Evolutionary conservation across 2,888 invertebrate genomes (phyloP), one percentile per base, ranked within the genome.

Genomic region (Tanytarsus gracilentus): DNA sequence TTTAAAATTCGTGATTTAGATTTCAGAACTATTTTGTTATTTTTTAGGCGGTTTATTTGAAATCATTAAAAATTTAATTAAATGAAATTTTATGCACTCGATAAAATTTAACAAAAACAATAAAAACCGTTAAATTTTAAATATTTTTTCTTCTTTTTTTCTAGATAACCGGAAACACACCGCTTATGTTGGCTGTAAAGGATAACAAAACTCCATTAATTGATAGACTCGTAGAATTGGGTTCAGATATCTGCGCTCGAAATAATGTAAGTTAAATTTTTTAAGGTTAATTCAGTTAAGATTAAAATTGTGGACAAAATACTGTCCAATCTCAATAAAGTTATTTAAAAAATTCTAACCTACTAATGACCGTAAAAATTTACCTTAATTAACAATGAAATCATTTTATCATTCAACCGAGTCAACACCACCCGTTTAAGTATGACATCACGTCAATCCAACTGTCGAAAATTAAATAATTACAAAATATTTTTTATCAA

Each of bases 101-200:
- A 2, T 4, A 39, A 39, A 39, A 39, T 16, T 39, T 14, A 14
- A 39, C 14, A 39, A 6, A 39, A 39, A 3, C 7, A 16, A 3
- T 7, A 39, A 39, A 9, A 18, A 30, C 18, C 16, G 2, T 2
- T 4, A 14, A 14, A 6, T 2, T 3, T 9, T 40, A 40, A 40
- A 33, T 4, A 2, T 18, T 40, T 16, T 40, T 40, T 18, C 21
- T 33, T 23, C 6, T 55, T 53, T 68, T 70, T 68, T 81, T 82
- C 61, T 80, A 95, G 94, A 82, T 83, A 65, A 91, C 88, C 61
- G 94, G 94, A 64, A 90, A 93, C 88, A 94, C 95, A 62, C 92
- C 96, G 23, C 77, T 97, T 66, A 96, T 97, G 95, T 88, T 88
- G 71, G 94, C 94, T 1, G 93, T 94, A 26, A 93, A 93, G 76